Percentiles rank a stretch among this genome's conserved stretches.
Evolutionary conservation across 2,113 vertebrate genomes (phyloP).

Genomic region (Tamias sibiricus): DNA sequence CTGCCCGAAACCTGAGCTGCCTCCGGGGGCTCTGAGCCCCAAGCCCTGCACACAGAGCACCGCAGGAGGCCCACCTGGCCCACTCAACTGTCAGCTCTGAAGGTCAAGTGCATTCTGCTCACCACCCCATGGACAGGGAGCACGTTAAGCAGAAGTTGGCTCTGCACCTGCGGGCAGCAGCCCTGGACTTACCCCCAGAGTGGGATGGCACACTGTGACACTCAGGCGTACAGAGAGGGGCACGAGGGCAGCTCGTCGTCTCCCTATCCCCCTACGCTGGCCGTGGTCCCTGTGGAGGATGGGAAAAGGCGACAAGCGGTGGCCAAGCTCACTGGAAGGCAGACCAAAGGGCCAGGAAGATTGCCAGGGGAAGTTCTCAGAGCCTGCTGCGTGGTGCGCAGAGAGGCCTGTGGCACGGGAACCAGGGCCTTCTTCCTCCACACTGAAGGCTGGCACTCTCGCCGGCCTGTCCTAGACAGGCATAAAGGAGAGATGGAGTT

Average conservation of each 20-base stretch:
- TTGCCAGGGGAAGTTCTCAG: rapidly evolving
- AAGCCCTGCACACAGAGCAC: no score
- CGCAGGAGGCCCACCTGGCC: rapidly evolving
- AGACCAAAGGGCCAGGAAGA: rapidly evolving
- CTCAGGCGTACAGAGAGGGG: rapidly evolving
- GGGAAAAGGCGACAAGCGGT: rapidly evolving
- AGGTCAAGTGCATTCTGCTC: neutral
- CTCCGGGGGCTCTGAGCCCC: neutral
- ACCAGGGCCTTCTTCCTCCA: neutral
- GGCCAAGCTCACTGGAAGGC: rapidly evolving
- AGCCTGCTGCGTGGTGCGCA: rapidly evolving
- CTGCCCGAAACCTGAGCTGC: neutral
- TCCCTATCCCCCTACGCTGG: no score
- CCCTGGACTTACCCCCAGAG: no score
- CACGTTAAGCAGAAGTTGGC: no score
- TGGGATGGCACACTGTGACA: neutral
- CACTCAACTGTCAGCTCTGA: neutral
- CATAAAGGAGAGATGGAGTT: neutral
- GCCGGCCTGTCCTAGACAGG: neutral
- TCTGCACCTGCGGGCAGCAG: rapidly evolving
- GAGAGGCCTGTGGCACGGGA: rapidly evolving
- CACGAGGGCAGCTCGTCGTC: rapidly evolving
- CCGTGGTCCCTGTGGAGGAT: rapidly evolving
- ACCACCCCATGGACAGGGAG: neutral
- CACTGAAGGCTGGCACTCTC: neutral